Conservation (phyloP, 2,113 vertebrate species). For the Tragelaphus scriptus region DNA sequence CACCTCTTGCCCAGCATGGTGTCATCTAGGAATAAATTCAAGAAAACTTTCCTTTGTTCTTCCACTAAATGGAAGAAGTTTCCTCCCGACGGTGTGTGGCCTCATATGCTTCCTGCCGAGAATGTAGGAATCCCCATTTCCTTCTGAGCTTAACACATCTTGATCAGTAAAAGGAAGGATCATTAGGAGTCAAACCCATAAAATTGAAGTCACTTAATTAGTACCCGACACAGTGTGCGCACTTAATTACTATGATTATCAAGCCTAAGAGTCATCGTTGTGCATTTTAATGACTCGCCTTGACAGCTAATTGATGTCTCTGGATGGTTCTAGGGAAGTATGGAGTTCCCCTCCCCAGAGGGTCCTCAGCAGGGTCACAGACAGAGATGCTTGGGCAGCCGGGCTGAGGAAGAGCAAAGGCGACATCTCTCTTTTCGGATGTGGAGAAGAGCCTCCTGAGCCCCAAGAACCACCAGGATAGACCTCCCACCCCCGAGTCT, state of each 20-base stretch:
- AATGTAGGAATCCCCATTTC: not conserved
- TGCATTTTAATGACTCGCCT: not conserved
- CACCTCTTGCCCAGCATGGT: not conserved
- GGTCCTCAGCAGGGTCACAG: not conserved
- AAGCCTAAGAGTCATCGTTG: not conserved
- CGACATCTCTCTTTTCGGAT: not conserved
- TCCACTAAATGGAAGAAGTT: not conserved
- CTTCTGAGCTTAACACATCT: not conserved
- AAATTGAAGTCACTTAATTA: constrained; percentile 35
- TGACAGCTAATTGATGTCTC: not conserved
- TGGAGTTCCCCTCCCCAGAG: not conserved
- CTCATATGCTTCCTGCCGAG: not conserved
- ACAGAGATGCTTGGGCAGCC: not conserved
- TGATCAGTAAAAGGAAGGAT: not conserved
- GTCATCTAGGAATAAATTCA: not conserved
- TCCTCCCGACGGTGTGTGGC: not conserved
- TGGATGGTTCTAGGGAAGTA: not conserved
- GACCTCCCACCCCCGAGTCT: not conserved
- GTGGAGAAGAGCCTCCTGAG: not conserved
- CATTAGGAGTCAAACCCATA: not conserved
- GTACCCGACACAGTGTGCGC: not conserved
- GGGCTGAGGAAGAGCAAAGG: not conserved
- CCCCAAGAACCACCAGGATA: not conserved
- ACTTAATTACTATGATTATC: constrained; percentile 36
- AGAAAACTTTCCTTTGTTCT: not conserved